Percentiles rank a stretch among this genome's conserved stretches.
Conservation (phyloP, 1,140 invertebrate species). For the Diachasmimorpha longicaudata region DNA sequence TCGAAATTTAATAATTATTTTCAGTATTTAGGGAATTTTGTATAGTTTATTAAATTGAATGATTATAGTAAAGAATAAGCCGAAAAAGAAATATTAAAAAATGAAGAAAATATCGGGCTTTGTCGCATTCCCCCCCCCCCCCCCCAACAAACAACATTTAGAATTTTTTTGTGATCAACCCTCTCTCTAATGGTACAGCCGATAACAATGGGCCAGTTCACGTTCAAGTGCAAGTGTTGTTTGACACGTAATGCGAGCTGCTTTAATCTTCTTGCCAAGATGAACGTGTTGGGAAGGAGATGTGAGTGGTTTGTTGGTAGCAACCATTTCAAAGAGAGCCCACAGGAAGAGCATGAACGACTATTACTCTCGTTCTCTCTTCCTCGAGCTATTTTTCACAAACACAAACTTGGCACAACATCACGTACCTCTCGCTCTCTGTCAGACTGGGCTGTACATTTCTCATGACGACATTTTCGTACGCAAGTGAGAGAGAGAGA, state of each 20-base stretch:
- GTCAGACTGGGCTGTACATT: background rate
- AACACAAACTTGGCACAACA: background rate
- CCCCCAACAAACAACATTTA: no score
- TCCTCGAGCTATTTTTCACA: background rate
- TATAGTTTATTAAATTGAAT: no score
- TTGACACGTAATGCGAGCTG: background rate
- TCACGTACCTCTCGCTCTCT: background rate
- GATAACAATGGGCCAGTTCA: background rate
- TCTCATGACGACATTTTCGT: background rate
- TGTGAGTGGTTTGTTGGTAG: constrained; percentile 6
- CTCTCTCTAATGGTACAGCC: background rate
- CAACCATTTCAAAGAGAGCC: background rate
- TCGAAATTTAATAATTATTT: no score
- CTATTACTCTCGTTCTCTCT: background rate
- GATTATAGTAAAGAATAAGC: no score
- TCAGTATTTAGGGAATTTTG: no score
- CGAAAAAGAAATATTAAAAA: no score
- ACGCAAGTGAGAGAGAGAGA: background rate
- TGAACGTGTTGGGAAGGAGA: background rate
- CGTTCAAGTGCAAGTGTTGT: constrained; percentile 4
- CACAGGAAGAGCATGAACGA: background rate
- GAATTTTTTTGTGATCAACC: background rate
- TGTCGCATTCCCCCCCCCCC: no score
- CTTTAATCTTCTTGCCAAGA: constrained; percentile 2
- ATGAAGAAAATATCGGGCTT: no score